Base-by-base conservation (phyloP, 2,888 invertebrate genomes). In the Nomada lathburiana region DNA sequence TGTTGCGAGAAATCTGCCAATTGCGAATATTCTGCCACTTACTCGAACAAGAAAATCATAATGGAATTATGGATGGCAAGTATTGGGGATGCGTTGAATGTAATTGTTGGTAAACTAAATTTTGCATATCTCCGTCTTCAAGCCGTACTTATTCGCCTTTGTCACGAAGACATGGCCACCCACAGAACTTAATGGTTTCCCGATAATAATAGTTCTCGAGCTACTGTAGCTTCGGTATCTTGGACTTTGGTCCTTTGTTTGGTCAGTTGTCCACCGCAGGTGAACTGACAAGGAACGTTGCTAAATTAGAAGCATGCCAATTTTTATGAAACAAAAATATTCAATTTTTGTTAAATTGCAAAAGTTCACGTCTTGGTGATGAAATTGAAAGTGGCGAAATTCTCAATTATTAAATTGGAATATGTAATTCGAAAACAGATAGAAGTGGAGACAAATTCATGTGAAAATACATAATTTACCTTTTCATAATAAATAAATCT, bases 121-220 rank as follows among this genome's bases (percentile, higher is more conserved):
- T 29, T 13, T 53, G 5, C 16, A 16, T 72, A 29, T 47, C 55
- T 26, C 9, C 7, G 26, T 2, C 29, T n/a, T 53, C 59, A 13
- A 44, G 18, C 29, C 13, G 50, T 36, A 67, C 42, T 67, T 75
- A 68, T 55, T 52, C 62, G 53, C n/a, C 70, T 62, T 57, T 69
- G 50, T 70, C 20, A 47, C 26, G 60, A 42, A 73, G 64, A 44
- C 44, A 36, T 42, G 36, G 76, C 73, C 55, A 69, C 55, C 71
- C 82, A 73, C 59, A 63, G 75, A 74, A 85, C 82, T 84, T 83
- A 81, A 83, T 78, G 78, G 73, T 76, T 72, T 70, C 77, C 55
- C 75, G 80, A 83, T 84, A 85, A 83, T 83, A 85, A 83, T 83
- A 78, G 81, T 71, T 73, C 65, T 69, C 73, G 65, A 59, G 71